Evolutionary conservation across 2,888 invertebrate genomes (phyloP), one percentile per base, ranked within the genome.

Genomic region (Perdita meconis): DNA sequence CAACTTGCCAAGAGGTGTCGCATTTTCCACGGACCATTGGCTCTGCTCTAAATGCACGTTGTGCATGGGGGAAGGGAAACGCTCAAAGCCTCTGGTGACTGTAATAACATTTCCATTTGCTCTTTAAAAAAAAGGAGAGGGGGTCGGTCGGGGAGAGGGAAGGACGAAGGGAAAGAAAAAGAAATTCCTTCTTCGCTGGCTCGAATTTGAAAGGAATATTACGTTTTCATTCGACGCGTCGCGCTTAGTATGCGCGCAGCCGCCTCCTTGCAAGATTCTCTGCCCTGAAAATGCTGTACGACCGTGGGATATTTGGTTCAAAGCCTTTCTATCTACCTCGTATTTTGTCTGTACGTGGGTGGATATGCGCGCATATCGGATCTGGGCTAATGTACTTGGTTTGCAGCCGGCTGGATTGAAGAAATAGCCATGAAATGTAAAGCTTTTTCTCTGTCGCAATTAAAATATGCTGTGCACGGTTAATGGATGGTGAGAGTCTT

Each of bases 1-100:
- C 81, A 75, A 63, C 70, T 16, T 71, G 66, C 63, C 69, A 61
- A 30, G 60, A 50, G 64, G 69, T 44, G 72, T 73, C 72, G 69
- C 71, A 82, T 85, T 82, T 82, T 81, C 73, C 71, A 69, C 74
- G 57, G 75, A 66, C 78, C 81, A 84, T 84, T 84, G 82, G 71
- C 56, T 76, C 44, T 26, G 51, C 24, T 76, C 71, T 81, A 72
- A 85, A 79, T 84, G 79, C 81, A 75, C 24, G 55, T 61, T 42
- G 63, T 42, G 61, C 81, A 44, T 38, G 56, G 47, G 19, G 19
- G 50, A 74, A 80, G 80, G 30, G 30, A 6, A 6, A 30, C 51
- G 65, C 57, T 79, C 76, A 76, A 81, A 81, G 81, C 65, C 65
- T 40, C 57, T 55, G 59, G 56, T 30, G 50, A 57, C 65, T 76